A percentile compares a stretch with the other conserved stretches of the same genome.
Conservation (phyloP, 1,140 invertebrate genomes). For the Bombus confusus region DNA sequence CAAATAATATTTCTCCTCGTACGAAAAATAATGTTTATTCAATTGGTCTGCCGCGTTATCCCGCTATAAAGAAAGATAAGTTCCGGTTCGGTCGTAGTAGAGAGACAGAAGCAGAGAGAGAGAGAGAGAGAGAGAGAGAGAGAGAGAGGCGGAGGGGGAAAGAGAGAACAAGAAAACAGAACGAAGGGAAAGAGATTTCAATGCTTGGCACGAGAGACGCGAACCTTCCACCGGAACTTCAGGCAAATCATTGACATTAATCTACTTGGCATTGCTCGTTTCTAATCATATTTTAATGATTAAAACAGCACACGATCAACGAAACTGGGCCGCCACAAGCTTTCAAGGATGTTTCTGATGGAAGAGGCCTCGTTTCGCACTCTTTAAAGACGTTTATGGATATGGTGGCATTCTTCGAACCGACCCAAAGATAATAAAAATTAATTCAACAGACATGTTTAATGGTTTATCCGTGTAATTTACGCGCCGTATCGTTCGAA, state of each 20-base stretch:
- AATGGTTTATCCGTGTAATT: too few relatives aligned
- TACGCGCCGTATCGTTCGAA: too few relatives aligned
- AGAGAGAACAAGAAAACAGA: not conserved
- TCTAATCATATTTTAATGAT: conserved; percentile 20
- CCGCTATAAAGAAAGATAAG: not conserved
- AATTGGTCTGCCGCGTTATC: not conserved
- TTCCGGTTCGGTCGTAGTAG: not conserved
- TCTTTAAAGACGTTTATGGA: not conserved
- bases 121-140: too few relatives aligned
- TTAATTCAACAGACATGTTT: not conserved
- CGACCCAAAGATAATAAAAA: not conserved
- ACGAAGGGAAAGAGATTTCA: not conserved
- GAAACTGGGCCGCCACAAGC: conserved; percentile 16
- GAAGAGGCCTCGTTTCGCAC: not conserved
- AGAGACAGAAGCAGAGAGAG: too few relatives aligned
- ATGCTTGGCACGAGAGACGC: not conserved
- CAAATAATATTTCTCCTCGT: not conserved
- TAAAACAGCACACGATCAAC: not conserved
- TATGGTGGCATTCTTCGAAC: not conserved
- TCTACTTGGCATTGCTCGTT: conserved; percentile 7
- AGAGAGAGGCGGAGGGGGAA: too few relatives aligned
- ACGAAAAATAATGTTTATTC: conserved; percentile 1
- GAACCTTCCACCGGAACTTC: not conserved
- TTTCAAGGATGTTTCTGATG: conserved; percentile 2
- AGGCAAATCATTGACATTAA: conserved; percentile 19